A percentile compares a stretch with the other conserved stretches of the same genome.
phyloP scores from a whole-genome alignment of 2,113 vertebrate species.

The Podiceps cristatus region DNA sequence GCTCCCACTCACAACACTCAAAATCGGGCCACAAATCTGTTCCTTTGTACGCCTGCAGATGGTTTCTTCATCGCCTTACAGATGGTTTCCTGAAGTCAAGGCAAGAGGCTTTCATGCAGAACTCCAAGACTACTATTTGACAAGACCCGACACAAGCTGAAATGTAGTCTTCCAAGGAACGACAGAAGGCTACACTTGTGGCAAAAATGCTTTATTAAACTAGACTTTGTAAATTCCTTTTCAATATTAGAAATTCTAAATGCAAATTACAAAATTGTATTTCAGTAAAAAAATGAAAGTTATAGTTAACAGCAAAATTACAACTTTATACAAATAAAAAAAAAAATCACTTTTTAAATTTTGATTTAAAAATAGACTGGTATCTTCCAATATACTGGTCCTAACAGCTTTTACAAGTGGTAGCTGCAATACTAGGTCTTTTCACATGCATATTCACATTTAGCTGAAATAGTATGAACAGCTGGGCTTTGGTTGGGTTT shows the following conservation, averaged over 20 bases:
- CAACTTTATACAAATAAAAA: conserved; percentile 75
- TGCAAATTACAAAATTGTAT: conserved; percentile 77
- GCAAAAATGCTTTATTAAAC: conserved; percentile 79
- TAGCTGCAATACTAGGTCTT: conserved; percentile 57
- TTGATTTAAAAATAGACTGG: conserved; percentile 57
- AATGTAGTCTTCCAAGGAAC: conserved; percentile 20
- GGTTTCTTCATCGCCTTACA: conserved; percentile 29
- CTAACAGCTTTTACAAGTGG: conserved; percentile 24
- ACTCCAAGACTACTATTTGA: background rate
- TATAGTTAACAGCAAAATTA: conserved; percentile 77
- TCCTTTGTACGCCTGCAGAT: conserved; percentile 22
- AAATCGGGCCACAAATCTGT: conserved; percentile 56
- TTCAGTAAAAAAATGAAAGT: conserved; percentile 77
- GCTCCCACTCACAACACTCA: background rate
- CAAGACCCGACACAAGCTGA: background rate
- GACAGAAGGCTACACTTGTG: conserved; percentile 51
- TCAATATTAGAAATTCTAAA: conserved; percentile 77
- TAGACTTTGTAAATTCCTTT: conserved; percentile 69
- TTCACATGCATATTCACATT: conserved; percentile 26
- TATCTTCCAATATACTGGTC: conserved; percentile 41
- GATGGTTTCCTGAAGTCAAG: conserved; percentile 40
- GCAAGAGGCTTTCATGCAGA: conserved; percentile 18
- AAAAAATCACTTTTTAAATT: background rate
- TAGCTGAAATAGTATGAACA: conserved; percentile 29
- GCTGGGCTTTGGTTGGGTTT: background rate